These are phyloP conservation scores for Pomacea maculata DNA, from an alignment of 1,140 invertebrate genomes.

Conservation along the genomic window DNA sequence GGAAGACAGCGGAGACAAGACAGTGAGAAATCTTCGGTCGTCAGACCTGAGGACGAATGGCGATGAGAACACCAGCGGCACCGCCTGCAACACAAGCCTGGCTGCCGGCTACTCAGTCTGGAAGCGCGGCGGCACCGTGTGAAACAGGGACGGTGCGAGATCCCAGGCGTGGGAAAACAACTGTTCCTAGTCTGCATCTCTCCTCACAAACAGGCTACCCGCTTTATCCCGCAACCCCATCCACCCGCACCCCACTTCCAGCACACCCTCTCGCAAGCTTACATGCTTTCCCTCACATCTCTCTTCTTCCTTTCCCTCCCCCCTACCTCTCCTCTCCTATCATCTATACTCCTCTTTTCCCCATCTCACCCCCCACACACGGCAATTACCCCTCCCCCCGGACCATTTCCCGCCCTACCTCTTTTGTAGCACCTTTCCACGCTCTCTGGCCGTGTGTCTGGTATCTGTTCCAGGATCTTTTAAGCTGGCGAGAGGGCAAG, in stretches of 20 bases:
- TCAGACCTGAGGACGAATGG: neutral
- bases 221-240: too few relatives aligned
- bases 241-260: neutral
- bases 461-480: slow-evolving; percentile 11
- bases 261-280: neutral
- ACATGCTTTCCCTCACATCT: slow-evolving; percentile 2
- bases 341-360: neutral
- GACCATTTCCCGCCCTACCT: neutral
- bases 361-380: neutral
- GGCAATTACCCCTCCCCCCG: neutral
- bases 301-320: neutral
- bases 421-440: neutral
- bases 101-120: neutral
- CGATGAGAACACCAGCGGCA: neutral
- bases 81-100: neutral
- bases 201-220: too few relatives aligned
- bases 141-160: too few relatives aligned
- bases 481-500: slow-evolving; percentile 1
- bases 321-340: neutral
- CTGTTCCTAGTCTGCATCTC: too few relatives aligned
- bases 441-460: neutral
- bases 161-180: too few relatives aligned
- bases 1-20: neutral
- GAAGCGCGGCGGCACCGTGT: neutral
- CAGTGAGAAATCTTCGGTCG: neutral